These are phyloP conservation scores for Stigmatopora nigra DNA, from an alignment of 2,113 vertebrate species.

Conservation along the genomic window DNA sequence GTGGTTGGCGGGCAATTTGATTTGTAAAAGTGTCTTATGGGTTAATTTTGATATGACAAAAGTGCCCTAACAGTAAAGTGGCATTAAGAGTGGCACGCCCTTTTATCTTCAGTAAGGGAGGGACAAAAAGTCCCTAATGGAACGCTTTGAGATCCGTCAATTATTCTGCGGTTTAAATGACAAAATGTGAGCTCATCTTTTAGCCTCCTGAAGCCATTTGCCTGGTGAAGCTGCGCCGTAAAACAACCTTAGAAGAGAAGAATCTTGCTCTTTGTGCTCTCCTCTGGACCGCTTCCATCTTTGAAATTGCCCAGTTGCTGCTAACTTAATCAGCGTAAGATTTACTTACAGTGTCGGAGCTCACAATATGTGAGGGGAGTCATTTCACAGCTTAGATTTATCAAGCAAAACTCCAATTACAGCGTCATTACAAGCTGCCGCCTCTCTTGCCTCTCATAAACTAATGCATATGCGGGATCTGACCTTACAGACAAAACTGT, in stretches of 20 bases:
- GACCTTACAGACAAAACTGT: slow-evolving; percentile 43
- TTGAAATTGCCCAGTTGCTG: slow-evolving; percentile 98
- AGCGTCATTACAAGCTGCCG: slow-evolving; percentile 93
- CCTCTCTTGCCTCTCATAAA: slow-evolving; percentile 96
- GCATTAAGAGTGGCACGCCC: slow-evolving; percentile 76
- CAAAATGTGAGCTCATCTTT: slow-evolving; percentile 69
- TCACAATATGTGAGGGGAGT: slow-evolving; percentile 97
- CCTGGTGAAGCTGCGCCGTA: slow-evolving; percentile 86
- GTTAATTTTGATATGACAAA: no score
- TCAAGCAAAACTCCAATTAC: slow-evolving; percentile 99
- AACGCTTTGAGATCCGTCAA: slow-evolving; percentile 86
- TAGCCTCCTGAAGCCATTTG: slow-evolving; percentile 72
- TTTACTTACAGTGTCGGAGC: slow-evolving; percentile 98
- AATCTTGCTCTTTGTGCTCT: slow-evolving; percentile 68
- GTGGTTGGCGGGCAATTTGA: no score
- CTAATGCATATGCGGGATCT: slow-evolving; percentile 76
- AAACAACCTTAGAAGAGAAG: slow-evolving; percentile 81
- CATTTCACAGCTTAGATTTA: slow-evolving; percentile 98
- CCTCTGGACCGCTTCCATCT: slow-evolving; percentile 97
- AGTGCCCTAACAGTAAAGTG: slow-evolving; percentile 53
- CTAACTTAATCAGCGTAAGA: slow-evolving; percentile 99
- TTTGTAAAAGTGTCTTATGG: no score
- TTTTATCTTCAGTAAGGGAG: slow-evolving; percentile 73
- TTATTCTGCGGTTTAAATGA: slow-evolving; percentile 92
- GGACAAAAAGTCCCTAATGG: slow-evolving; percentile 70